Evolutionary conservation across 2,797 vertebrate genomes (phyloP), one percentile per base, ranked within the genome.

Genomic region (Alectoris magna): DNA sequence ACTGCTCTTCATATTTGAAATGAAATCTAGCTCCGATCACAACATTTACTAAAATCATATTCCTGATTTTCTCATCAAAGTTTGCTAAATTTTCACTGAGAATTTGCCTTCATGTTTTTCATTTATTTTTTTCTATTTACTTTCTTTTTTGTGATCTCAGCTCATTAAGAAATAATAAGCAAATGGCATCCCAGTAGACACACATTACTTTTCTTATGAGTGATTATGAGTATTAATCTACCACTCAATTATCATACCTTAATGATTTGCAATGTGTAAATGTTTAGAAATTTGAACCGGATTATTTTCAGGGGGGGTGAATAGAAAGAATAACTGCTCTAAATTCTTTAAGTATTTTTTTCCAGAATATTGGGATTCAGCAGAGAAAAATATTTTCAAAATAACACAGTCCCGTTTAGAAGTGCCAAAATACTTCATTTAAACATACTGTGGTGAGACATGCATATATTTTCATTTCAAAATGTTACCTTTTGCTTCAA

Each of bases 401-500:
- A 91, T 68, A 53, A 68, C 24, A 87, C 46, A 19, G 44, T 34
- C 17, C 26, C 38, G 41, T 53, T 34, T 55, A 90, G 58, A 88
- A 94, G 78, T 51, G 23, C 55, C 70, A 90, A 77, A 84, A 69
- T 86, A 94, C 75, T 94, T 82, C 59, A 67, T 66, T 66, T 72
- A 69, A 41, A 27, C 23, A 53, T 58, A 49, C 6, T 69, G 44
- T 59, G 86, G 85, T 77, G 46, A 69, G 81, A 91, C 88, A 14
- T 87, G 51, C 63, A 38, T 43, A 31, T 88, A 84, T 88, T 93
- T 94, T 87, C 38, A 88, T 90, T 93, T 91, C 85, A 94, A 91
- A 94, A 94, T 53, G 88, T 27, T 66, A 94, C 59, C 26, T 81
- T 88, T 88, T 78, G 19, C 90, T 86, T 94, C 70, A 91, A 92